Base-by-base conservation (phyloP, 1,140 invertebrate species). In the Mercenaria mercenaria region DNA sequence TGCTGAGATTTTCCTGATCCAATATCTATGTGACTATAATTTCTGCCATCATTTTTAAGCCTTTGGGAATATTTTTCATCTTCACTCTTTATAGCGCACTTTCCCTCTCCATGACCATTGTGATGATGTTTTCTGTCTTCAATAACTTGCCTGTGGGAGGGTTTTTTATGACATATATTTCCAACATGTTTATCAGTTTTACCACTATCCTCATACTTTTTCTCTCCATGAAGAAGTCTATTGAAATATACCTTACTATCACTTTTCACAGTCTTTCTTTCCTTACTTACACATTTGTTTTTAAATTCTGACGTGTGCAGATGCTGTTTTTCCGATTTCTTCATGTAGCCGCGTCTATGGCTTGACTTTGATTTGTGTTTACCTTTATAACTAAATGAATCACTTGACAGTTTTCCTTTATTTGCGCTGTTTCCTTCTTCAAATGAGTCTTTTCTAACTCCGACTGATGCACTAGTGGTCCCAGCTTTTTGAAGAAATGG, bases 401-500 rank as follows among this genome's bases (percentile, higher is more conserved):
- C 56, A 82, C n/a, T 15, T 26, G 76, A 43, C 26, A 50, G 50
- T n/a, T 56, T 82, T 29, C 43, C 43, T 43, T 29, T 83, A 23
- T 64, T 67, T 23, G 39, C 26, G 23, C 56, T 41, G 11, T 67
- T 77, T 47, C 69, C 39, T 26, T 74, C 88, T 11, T 90, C 81
- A 50, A 20, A 18, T 39, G 47, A 39, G 8, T 64, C 37, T 34
- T 29, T 52, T 84, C 32, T 84, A 18, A 41, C 76, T 29, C 52
- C 72, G 34, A 32, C 50, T 39, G 43, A 50, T 50, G 41, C 50
- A 52, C 34, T 34, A n/a, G n/a, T n/a, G n/a, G 23, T 41, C 20
- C 37, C 69, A 29, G 61, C 61, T 56, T 88, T 86, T 61, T 90
- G 81, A 10, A 92, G 77, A 81, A 90, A 92, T 56, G 90, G 90